Percentiles rank a stretch among this genome's conserved stretches.
Evolutionary conservation across 1,140 invertebrate genomes (phyloP).

Genomic region (Carposina sasakii): DNA sequence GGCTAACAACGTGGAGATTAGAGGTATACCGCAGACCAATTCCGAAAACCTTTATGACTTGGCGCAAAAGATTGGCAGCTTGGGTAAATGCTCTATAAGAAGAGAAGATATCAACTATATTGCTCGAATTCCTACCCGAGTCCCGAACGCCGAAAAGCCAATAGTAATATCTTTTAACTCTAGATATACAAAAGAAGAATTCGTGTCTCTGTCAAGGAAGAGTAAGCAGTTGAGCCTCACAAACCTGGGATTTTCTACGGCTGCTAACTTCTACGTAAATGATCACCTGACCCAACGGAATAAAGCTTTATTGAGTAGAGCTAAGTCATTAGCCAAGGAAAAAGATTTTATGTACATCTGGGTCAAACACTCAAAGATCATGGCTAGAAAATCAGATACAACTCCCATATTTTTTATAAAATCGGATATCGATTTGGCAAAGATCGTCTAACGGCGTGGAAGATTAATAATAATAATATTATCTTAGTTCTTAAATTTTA

Average conservation of each 20-base stretch:
- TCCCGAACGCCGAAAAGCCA: not conserved
- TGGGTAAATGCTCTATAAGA: not conserved
- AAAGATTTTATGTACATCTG: not conserved
- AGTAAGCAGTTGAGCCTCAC: not conserved
- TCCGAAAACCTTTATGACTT: not conserved
- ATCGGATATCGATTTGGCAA: not conserved
- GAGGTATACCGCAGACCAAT: not conserved
- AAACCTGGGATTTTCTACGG: not conserved
- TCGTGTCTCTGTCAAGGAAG: not conserved
- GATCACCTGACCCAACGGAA: not conserved
- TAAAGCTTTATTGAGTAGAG: not conserved
- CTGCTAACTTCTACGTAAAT: not conserved
- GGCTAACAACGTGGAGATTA: too few relatives aligned
- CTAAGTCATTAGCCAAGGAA: not conserved
- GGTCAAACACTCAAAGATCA: not conserved
- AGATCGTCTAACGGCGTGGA: not conserved
- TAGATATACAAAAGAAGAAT: not conserved
- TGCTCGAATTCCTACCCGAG: not conserved
- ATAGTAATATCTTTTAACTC: not conserved
- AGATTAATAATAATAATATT: too few relatives aligned
- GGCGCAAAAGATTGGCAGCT: not conserved
- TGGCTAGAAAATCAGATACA: not conserved
- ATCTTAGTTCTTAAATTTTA: too few relatives aligned
- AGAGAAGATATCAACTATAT: not conserved
- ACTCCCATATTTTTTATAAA: not conserved